Base-by-base conservation (phyloP, 1,140 invertebrate species). In the Homalodisca vitripennis region DNA sequence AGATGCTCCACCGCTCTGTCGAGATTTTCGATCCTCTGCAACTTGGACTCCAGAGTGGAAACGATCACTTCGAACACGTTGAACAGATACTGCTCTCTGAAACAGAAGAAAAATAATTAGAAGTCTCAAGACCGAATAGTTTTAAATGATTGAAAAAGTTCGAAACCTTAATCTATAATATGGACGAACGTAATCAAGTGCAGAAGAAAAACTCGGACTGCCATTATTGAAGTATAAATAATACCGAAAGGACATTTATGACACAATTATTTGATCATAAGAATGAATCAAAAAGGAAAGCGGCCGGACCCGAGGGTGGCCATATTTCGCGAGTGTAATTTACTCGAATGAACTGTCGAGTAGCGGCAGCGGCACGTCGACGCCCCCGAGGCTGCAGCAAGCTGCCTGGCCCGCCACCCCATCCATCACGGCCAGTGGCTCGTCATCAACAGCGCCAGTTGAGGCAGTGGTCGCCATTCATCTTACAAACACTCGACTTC, bases 61-160 rank as follows among this genome's bases (percentile, higher is more conserved):
- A 94, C 90, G 71, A 94, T 91, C 12, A 92, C 90, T 79, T 94
- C 92, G 80, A 94, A 93, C 31, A 95, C 89, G 75, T 92, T 91
- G 79, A 93, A 92, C 46, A 94, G 84, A 78, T 93, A 92, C 78
- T 93, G 91, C 78, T 94, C 92, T 79, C 92, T 94, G 87, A 55
- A 89, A 89, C 77, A 82, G 80, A 80, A 75, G 73, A 76, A 78
- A 53, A 70, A 62, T 27, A 26, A 67, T 60, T 27, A 60, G 29
- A 60, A 6, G 3, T 22, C 17, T n/a, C 3, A 22, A 14, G 48
- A 51, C 48, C 17, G 6, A 41, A 41, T 10, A 6, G 6, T 17
- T 41, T 10, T 41, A 41, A 17, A 41, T 41, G 17, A 41, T 41
- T 41, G 6, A 17, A 41, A 41, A 41, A 6, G 6, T 10, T 41